Evolutionary conservation across 2,113 vertebrate genomes (phyloP).

Genomic region (Trichechus manatus): DNA sequence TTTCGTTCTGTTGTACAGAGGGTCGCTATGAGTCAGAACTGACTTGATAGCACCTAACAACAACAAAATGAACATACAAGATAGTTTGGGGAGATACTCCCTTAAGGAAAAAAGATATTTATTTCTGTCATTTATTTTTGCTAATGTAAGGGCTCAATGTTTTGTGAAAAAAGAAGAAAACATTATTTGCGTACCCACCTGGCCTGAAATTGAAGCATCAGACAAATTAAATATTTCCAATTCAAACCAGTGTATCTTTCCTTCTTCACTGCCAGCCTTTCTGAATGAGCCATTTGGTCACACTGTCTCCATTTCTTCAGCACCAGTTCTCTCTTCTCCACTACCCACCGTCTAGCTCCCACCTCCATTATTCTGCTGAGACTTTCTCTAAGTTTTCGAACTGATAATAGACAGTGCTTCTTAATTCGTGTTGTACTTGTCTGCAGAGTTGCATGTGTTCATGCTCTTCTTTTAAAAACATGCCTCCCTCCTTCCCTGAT

Average conservation of each 20-base stretch:
- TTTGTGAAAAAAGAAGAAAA: neutral
- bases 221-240: slow-evolving; percentile 34
- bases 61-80: neutral
- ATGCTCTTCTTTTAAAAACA: neutral
- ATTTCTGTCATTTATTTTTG: slow-evolving; percentile 41
- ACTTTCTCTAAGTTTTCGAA: slow-evolving; percentile 19
- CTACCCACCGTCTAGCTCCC: slow-evolving; percentile 32
- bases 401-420: neutral
- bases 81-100: neutral
- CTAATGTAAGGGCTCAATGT: neutral
- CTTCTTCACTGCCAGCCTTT: neutral
- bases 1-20: too few relatives aligned
- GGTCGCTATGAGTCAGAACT: too few relatives aligned
- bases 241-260: neutral
- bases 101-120: neutral
- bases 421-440: slow-evolving; percentile 6
- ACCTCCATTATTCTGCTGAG: slow-evolving; percentile 24
- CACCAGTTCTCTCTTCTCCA: neutral
- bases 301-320: slow-evolving; percentile 11
- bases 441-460: neutral
- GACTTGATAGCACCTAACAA: too few relatives aligned
- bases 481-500: neutral
- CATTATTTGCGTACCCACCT: slow-evolving; percentile 41
- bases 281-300: slow-evolving; percentile 59
- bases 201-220: slow-evolving; percentile 48